A percentile compares a stretch with the other conserved stretches of the same genome.
Evolutionary conservation across 1,140 invertebrate species (phyloP).

Genomic region (Fopius arisanus): DNA sequence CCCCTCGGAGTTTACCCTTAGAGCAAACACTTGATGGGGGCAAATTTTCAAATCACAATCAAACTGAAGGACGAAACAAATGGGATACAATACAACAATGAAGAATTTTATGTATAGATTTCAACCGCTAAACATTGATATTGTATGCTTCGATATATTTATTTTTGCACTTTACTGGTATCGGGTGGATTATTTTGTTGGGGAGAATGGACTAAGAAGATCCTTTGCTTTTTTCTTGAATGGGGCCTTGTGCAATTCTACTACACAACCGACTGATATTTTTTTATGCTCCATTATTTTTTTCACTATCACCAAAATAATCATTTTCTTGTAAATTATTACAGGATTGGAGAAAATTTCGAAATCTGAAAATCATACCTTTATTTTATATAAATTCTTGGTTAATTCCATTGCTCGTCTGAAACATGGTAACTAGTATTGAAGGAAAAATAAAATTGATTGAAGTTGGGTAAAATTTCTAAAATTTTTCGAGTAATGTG

Average conservation of each 20-base stretch:
- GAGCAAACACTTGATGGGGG: neutral
- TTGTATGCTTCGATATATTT: neutral
- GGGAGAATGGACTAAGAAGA: neutral
- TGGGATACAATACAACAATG: neutral
- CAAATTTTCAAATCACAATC: neutral
- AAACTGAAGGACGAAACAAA: neutral
- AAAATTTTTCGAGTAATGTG: neutral
- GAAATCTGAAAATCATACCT: too few species aligned
- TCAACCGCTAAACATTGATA: neutral
- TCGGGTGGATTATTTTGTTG: neutral
- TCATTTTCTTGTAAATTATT: too few species aligned
- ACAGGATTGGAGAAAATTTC: too few species aligned
- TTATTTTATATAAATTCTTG: too few species aligned
- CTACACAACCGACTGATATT: too few species aligned
- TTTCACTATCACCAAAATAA: too few species aligned
- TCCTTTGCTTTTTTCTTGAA: too few species aligned
- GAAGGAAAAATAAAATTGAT: neutral
- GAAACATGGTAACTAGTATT: too few species aligned
- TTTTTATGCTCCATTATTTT: too few species aligned
- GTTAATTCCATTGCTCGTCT: too few species aligned
- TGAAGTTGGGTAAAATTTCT: too few species aligned
- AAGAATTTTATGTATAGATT: neutral
- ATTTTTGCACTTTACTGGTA: neutral
- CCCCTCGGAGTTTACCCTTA: neutral
- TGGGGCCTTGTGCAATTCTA: too few species aligned